Evolutionary conservation across 2,888 invertebrate species (phyloP).

Genomic region (Ditula angustiorana): DNA sequence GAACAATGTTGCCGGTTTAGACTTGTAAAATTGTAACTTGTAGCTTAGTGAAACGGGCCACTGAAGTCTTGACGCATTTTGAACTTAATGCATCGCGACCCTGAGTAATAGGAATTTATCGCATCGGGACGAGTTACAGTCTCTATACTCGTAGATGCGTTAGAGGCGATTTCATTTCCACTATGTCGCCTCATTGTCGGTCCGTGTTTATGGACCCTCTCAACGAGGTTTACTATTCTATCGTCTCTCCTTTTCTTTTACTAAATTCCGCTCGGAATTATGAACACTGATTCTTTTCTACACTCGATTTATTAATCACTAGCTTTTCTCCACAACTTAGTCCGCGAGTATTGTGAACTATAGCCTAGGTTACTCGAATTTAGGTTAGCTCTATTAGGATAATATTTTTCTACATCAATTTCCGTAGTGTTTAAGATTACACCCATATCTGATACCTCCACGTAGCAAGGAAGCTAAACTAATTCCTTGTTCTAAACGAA

Average conservation of each 20-base stretch:
- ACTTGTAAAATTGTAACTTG: too few species aligned
- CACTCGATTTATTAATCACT: neutral
- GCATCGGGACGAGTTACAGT: conserved; percentile 57
- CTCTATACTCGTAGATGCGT: conserved; percentile 46
- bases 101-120: conserved; percentile 67
- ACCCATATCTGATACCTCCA: too few species aligned
- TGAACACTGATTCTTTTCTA: neutral
- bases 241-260: neutral
- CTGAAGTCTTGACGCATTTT: conserved; percentile 55
- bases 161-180: conserved; percentile 59
- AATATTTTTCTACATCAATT: too few species aligned
- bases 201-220: conserved; percentile 42
- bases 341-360: too few species aligned
- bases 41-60: too few species aligned
- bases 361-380: too few species aligned
- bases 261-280: neutral
- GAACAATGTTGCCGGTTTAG: too few species aligned
- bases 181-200: conserved; percentile 50
- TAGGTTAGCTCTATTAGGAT: too few species aligned
- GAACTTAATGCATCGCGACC: conserved; percentile 60
- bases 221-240: conserved; percentile 7
- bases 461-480: neutral
- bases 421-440: too few species aligned
- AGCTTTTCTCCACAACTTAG: too few species aligned
- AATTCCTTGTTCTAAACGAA: neutral